These are phyloP conservation scores for Zoroaster sp. DNA, from an alignment of 53 echinoderm and acorn worm genomes.

Conservation along the genomic window DNA sequence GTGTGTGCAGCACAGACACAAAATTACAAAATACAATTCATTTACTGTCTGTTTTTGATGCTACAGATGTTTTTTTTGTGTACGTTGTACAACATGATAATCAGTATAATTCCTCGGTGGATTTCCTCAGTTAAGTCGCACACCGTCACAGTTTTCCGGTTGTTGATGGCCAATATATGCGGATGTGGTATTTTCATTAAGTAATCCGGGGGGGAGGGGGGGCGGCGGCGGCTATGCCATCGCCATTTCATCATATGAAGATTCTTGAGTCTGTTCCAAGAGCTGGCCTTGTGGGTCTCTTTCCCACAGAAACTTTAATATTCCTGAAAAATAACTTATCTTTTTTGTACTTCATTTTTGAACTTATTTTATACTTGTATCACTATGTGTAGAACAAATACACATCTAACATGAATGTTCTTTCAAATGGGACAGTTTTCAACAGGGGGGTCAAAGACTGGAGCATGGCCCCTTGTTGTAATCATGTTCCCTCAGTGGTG, in stretches of 20 bases:
- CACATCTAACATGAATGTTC: too few species aligned
- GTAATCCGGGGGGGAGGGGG: too few species aligned
- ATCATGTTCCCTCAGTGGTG: too few species aligned
- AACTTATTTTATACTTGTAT: too few species aligned
- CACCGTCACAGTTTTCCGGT: slow-evolving; percentile 1
- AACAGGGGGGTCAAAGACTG: too few species aligned
- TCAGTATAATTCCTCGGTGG: slow-evolving; percentile 19
- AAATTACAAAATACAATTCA: slow-evolving; percentile 11
- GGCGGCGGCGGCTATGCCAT: too few species aligned
- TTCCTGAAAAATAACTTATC: not conserved
- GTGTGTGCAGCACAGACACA: not conserved
- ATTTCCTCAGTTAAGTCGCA: not conserved
- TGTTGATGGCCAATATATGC: not conserved
- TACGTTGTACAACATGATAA: not conserved
- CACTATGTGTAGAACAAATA: too few species aligned
- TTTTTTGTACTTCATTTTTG: too few species aligned
- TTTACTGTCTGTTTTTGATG: not conserved
- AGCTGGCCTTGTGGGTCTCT: too few species aligned
- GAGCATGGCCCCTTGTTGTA: too few species aligned
- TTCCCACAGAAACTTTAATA: not conserved
- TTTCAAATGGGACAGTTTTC: too few species aligned
- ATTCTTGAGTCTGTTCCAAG: slow-evolving; percentile 25
- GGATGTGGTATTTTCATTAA: slow-evolving; percentile 24
- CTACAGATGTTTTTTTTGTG: slow-evolving; percentile 4
- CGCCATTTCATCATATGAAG: not conserved